phyloP scores from a whole-genome alignment of 2,113 vertebrate species.

The Lasiurus cinereus region DNA sequence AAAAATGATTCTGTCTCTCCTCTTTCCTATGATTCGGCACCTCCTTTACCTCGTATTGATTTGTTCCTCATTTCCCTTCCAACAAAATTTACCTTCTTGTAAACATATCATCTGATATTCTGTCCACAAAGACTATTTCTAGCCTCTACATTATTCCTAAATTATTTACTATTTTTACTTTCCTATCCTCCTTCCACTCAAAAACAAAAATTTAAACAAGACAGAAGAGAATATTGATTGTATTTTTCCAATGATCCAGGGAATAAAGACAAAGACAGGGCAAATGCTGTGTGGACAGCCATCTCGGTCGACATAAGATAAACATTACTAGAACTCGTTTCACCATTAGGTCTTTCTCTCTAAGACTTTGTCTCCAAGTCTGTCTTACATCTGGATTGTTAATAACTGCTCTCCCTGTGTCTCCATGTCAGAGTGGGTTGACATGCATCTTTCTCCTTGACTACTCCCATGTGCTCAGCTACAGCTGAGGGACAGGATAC shows the following conservation, averaged over 20 bases:
- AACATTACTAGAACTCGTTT: background rate
- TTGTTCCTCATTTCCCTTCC: slow-evolving; percentile 71
- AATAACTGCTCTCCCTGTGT: background rate
- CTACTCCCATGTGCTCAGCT: background rate
- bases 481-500: background rate
- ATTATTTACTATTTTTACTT: slow-evolving; percentile 57
- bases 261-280: background rate
- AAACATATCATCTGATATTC: slow-evolving; percentile 65
- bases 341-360: background rate
- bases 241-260: slow-evolving; percentile 22
- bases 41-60: slow-evolving; percentile 68
- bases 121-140: slow-evolving; percentile 74
- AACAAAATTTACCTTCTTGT: slow-evolving; percentile 70
- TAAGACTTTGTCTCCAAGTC: background rate
- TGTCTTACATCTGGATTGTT: background rate
- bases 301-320: background rate
- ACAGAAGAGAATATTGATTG: background rate
- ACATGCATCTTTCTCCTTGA: background rate
- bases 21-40: slow-evolving; percentile 67
- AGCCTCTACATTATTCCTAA: slow-evolving; percentile 54
- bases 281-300: background rate
- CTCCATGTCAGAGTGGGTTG: background rate
- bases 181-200: background rate
- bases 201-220: background rate
- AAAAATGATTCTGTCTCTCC: slow-evolving; percentile 65